Percentiles rank a stretch among this genome's conserved stretches.
Evolutionary conservation across 2,888 invertebrate genomes (phyloP).

Genomic region (Macrosoma leucophasiata): DNA sequence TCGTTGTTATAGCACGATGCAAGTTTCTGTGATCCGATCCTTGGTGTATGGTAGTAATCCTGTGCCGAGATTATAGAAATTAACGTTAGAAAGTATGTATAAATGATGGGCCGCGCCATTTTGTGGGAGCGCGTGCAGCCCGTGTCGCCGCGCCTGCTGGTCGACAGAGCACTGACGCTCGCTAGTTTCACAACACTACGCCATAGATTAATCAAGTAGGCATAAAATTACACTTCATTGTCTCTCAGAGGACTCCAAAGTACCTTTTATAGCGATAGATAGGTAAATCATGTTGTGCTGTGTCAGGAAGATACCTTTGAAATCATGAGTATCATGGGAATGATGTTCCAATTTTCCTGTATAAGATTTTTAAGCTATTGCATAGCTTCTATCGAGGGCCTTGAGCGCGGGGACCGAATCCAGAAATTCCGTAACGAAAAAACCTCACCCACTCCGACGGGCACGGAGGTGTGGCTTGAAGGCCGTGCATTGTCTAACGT

Average conservation of each 20-base stretch:
- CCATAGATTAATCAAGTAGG: constrained; percentile 39
- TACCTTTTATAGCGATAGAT: background rate
- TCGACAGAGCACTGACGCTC: constrained; percentile 60
- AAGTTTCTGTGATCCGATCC: constrained; percentile 53
- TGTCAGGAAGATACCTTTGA: background rate
- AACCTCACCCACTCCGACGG: no score
- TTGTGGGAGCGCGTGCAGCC: constrained; percentile 47
- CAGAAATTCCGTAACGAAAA: no score
- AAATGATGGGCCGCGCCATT: constrained; percentile 53
- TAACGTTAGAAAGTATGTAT: constrained; percentile 44
- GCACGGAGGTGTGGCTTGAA: no score
- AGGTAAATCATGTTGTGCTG: background rate
- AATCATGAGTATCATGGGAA: background rate
- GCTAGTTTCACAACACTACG: constrained; percentile 59
- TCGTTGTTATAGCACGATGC: constrained; percentile 61
- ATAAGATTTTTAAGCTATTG: no score
- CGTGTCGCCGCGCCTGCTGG: constrained; percentile 53
- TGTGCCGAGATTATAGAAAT: constrained; percentile 42
- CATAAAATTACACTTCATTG: constrained; percentile 15
- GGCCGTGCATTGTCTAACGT: no score
- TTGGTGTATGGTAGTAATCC: constrained; percentile 52
- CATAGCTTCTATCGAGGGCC: no score
- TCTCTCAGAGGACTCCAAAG: constrained; percentile 16
- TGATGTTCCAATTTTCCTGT: background rate
- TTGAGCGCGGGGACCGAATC: no score